phyloP scores from a whole-genome alignment of 1,140 invertebrate species.

The Danaus plexippus region DNA sequence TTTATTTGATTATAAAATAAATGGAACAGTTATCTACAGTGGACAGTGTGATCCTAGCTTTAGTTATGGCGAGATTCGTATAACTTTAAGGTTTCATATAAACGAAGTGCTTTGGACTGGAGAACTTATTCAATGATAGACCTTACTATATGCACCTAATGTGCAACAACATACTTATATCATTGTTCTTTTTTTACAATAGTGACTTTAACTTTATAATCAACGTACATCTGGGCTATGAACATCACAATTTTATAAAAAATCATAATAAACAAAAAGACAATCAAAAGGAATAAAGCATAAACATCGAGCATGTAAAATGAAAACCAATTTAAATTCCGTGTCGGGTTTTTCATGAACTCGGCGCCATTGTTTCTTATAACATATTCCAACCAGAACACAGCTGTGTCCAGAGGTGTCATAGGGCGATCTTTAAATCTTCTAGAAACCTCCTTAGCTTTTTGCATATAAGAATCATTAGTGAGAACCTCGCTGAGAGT shows the following conservation, averaged over 20 bases:
- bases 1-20: too few relatives aligned
- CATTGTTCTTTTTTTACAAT: conserved; percentile 5
- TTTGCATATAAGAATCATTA: conserved; percentile 38
- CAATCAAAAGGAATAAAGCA: conserved; percentile 16
- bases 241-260: conserved; percentile 7
- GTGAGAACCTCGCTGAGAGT: conserved; percentile 38
- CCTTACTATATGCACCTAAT: too few relatives aligned
- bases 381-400: conserved; percentile 78
- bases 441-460: conserved; percentile 55
- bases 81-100: too few relatives aligned
- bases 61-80: too few relatives aligned
- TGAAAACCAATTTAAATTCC: conserved; percentile 73
- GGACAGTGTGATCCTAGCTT: too few relatives aligned
- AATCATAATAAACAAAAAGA: conserved; percentile 6
- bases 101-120: too few relatives aligned
- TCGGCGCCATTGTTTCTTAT: conserved; percentile 66
- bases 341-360: conserved; percentile 73
- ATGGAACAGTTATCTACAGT: too few relatives aligned
- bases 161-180: not conserved
- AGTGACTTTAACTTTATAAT: conserved; percentile 1
- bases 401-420: conserved; percentile 69
- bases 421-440: conserved; percentile 73
- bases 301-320: conserved; percentile 76
- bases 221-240: conserved; percentile 1
- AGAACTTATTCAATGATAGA: too few relatives aligned